Percentiles rank a stretch among this genome's conserved stretches.
Evolutionary conservation across 2,888 invertebrate genomes (phyloP).

Genomic region (Cetonia aurata): DNA sequence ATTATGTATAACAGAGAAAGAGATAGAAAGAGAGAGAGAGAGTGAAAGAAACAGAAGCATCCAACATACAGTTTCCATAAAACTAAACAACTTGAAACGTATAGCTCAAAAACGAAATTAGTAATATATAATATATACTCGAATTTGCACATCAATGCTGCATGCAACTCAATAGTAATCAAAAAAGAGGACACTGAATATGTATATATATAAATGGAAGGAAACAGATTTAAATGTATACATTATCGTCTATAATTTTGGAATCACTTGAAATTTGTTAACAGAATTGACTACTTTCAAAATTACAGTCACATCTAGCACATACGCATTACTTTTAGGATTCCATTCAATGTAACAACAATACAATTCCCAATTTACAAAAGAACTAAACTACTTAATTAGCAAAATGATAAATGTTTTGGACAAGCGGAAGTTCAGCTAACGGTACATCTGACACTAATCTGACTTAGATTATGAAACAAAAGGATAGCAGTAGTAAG

Average conservation of each 20-base stretch:
- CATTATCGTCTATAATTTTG: background rate
- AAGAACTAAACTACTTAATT: too few species aligned
- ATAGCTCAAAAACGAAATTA: constrained; percentile 44
- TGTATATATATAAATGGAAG: constrained; percentile 31
- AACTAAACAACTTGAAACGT: constrained; percentile 49
- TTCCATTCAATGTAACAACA: too few species aligned
- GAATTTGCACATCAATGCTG: constrained; percentile 58
- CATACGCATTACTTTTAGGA: too few species aligned
- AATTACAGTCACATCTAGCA: too few species aligned
- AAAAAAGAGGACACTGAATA: constrained; percentile 52
- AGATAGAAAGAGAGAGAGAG: constrained; percentile 51
- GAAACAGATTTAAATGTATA: constrained; percentile 40
- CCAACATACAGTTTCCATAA: constrained; percentile 62
- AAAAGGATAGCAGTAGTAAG: too few species aligned
- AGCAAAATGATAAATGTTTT: too few species aligned
- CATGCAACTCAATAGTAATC: constrained; percentile 57
- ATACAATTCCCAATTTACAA: too few species aligned
- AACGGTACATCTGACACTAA: too few species aligned
- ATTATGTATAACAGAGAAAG: constrained; percentile 45
- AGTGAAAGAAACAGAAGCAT: constrained; percentile 61
- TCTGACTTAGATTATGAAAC: too few species aligned
- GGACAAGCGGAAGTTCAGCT: too few species aligned
- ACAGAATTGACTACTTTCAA: too few species aligned
- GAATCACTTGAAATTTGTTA: too few species aligned
- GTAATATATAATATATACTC: constrained; percentile 31